Base-by-base conservation (phyloP, 2,888 invertebrate genomes). In the Morinoia aosen region DNA sequence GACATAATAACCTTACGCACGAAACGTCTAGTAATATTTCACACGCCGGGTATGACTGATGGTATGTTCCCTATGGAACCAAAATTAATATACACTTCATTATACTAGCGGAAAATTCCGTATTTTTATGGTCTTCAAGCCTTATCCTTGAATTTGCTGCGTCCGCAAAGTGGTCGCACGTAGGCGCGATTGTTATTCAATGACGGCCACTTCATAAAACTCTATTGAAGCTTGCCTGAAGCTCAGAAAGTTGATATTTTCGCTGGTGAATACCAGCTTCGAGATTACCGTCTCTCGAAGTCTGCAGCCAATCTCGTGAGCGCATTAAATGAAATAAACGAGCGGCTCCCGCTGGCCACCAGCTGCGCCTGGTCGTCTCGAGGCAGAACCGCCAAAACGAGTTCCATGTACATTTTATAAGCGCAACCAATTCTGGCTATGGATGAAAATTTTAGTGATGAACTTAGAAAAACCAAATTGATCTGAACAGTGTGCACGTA, bases 241-340 rank as follows among this genome's bases (percentile, higher is more conserved):
- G 76, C 76, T 76, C 76, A 76, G 76, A 10, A 76, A 76, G 76
- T 76, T 76, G 33, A 76, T 76, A 76, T 76, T 76, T 76, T 76
- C 76, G 76, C 76, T 76, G 76, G 76, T 76, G 76, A 76, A 76
- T 76, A 76, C 76, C 76, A 33, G 76, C 25, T 76, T 76, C 76
- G 25, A 76, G 76, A 76, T 76, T 76, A 76, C 16, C 76, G 16
- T 33, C 76, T 76, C 76, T 33, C 76, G 33, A 76, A 76, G 76
- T 33, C 76, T 25, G 76, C 76, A 33, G 76, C 76, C 76, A 76
- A 76, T 76, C 76, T 33, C 76, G 76, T 76, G 76, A 76, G 76
- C 76, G 76, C 76, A 76, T 76, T 76, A 76, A 76, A 33, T 76
- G 76, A 76, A 76, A 76, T 76, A 76, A 76, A 76, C 76, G 76